phyloP scores from a whole-genome alignment of 2,113 vertebrate genomes.

The Eclectus roratus region DNA sequence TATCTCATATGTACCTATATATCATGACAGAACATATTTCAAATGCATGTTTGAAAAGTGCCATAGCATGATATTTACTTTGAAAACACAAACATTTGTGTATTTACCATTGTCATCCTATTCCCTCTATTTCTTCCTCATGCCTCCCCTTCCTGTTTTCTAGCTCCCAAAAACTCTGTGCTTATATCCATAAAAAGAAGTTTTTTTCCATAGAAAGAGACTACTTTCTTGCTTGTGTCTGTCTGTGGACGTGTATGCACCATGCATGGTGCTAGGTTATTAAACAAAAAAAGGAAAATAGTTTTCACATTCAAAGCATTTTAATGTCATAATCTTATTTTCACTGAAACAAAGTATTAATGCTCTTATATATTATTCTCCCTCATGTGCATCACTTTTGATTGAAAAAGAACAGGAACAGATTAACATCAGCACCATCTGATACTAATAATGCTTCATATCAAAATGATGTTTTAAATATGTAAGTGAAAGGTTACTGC shows the following conservation, averaged over 20 bases:
- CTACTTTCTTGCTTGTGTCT: background rate
- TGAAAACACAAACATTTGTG: background rate
- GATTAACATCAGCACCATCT: background rate
- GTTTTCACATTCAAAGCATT: slow-evolving; percentile 11
- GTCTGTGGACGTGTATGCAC: background rate
- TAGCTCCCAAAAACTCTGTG: background rate
- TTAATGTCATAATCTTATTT: slow-evolving; percentile 49
- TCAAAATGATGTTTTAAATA: background rate
- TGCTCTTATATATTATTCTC: slow-evolving; percentile 15
- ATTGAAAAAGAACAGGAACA: background rate
- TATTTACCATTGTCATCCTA: background rate
- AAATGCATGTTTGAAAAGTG: slow-evolving; percentile 4
- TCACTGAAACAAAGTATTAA: slow-evolving; percentile 8
- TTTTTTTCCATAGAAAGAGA: background rate
- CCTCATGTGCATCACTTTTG: background rate
- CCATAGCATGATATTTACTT: background rate
- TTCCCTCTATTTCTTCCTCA: background rate
- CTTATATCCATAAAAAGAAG: background rate
- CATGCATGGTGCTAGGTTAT: background rate
- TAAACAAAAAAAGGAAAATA: background rate
- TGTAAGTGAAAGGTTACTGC: background rate
- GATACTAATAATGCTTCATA: background rate
- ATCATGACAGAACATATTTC: slow-evolving; percentile 25
- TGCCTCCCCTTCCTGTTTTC: background rate
- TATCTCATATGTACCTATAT: background rate